A percentile compares a stretch with the other conserved stretches of the same genome.
phyloP scores from a whole-genome alignment of 1,140 invertebrate genomes.

The Dinoponera quadriceps region DNA sequence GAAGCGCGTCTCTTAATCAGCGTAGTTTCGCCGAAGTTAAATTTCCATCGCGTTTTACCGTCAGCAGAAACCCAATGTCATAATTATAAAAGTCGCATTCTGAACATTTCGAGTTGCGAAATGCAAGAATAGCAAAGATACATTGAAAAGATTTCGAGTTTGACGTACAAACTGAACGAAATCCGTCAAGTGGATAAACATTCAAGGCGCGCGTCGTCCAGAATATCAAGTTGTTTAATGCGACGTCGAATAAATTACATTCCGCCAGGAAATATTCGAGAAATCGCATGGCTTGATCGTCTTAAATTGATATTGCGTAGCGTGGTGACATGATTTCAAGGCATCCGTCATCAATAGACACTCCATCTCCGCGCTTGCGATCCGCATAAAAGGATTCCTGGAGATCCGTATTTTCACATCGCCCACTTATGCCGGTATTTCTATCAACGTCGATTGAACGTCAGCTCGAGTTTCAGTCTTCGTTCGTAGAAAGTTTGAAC shows the following conservation, averaged over 20 bases:
- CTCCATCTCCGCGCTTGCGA: constrained; percentile 4
- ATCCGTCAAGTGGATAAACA: background rate
- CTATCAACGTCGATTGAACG: too few relatives aligned
- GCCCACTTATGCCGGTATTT: too few relatives aligned
- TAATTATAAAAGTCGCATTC: background rate
- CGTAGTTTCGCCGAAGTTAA: background rate
- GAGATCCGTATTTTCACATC: constrained; percentile 1
- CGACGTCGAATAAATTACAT: background rate
- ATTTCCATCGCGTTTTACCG: background rate
- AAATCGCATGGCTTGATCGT: background rate
- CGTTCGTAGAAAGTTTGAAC: too few relatives aligned
- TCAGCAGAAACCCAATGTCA: background rate
- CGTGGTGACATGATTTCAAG: background rate
- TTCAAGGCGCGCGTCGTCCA: too few relatives aligned
- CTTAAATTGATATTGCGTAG: constrained; percentile 19
- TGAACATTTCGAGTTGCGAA: background rate
- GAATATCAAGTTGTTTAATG: too few relatives aligned
- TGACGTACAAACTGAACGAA: background rate
- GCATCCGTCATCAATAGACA: constrained; percentile 21
- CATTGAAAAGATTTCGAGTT: too few relatives aligned
- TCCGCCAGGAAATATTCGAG: background rate
- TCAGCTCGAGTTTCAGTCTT: too few relatives aligned
- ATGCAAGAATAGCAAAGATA: background rate
- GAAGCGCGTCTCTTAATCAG: constrained; percentile 8
- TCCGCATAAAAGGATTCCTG: constrained; percentile 34